A percentile compares a stretch with the other conserved stretches of the same genome.
Evolutionary conservation across 37 sponge, comb jelly and placozoan species (phyloP).

Genomic region (Ianthella basta): DNA sequence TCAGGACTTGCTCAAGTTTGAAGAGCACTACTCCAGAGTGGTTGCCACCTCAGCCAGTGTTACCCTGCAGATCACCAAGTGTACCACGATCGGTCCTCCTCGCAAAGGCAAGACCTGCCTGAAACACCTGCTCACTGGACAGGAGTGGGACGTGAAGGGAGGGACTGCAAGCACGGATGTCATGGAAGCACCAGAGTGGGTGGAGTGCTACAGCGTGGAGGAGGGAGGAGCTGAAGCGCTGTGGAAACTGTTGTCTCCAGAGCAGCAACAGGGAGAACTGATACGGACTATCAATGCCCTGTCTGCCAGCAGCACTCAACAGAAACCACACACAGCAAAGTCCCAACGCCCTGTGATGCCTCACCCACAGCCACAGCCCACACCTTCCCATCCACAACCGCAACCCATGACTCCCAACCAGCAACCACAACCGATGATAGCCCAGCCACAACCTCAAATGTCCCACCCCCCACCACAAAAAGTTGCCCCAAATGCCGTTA

Average conservation of each 20-base stretch:
- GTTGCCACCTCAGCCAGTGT: not conserved
- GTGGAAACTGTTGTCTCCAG: not conserved
- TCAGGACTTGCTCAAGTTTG: no score
- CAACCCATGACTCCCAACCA: no score
- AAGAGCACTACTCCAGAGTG: not conserved
- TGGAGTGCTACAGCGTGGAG: constrained; percentile 14
- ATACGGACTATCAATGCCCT: no score
- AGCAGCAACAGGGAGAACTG: not conserved
- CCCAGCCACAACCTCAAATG: no score
- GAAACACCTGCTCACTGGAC: constrained; percentile 1
- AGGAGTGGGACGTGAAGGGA: not conserved
- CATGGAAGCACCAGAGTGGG: constrained; percentile 29
- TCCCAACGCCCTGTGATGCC: no score
- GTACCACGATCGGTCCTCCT: constrained; percentile 25
- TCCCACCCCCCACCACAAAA: no score
- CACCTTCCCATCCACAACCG: no score
- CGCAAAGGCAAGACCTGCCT: constrained; percentile 10
- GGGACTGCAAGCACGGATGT: not conserved
- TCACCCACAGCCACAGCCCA: no score
- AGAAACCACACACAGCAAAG: no score
- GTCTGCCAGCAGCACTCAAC: no score
- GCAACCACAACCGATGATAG: no score
- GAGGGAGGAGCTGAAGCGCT: not conserved
- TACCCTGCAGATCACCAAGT: constrained; percentile 4
- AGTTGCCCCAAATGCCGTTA: no score